Evolutionary conservation across 1,140 invertebrate species (phyloP).

Genomic region (Sitobion miscanthi): DNA sequence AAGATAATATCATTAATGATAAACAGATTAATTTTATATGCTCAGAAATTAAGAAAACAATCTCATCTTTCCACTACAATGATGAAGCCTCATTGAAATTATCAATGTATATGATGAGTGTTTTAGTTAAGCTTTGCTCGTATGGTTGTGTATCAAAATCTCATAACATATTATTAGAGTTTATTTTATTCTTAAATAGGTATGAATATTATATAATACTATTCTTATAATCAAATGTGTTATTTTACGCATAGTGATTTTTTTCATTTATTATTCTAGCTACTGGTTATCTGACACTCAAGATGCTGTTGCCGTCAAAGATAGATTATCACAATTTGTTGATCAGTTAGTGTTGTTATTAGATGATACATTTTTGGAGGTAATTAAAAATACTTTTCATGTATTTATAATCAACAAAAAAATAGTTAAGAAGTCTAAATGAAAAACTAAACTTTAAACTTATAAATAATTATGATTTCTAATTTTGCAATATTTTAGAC

Average conservation of each 20-base stretch:
- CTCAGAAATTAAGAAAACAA: background rate
- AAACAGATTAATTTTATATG: conserved; percentile 30
- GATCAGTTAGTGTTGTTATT: conserved; percentile 35
- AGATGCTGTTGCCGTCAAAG: background rate
- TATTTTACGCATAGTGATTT: background rate
- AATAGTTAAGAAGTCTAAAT: background rate
- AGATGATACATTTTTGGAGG: conserved; percentile 12
- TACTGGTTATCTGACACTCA: conserved; percentile 30
- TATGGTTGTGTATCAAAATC: conserved; percentile 17
- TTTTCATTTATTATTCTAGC: background rate
- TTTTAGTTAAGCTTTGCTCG: conserved; percentile 45
- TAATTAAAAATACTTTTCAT: background rate
- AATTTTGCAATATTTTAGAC: background rate
- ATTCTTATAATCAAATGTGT: background rate
- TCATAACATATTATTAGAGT: background rate
- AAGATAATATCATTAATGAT: background rate
- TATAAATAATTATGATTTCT: background rate
- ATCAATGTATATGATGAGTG: conserved; percentile 39
- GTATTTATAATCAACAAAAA: background rate
- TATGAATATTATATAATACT: background rate
- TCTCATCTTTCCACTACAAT: background rate
- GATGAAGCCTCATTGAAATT: conserved; percentile 30
- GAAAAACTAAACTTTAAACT: background rate
- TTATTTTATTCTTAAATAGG: conserved; percentile 46
- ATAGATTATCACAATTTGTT: conserved; percentile 28